Conservation (phyloP, 1,140 invertebrate genomes). For the Lordiphosa stackelbergi region DNA sequence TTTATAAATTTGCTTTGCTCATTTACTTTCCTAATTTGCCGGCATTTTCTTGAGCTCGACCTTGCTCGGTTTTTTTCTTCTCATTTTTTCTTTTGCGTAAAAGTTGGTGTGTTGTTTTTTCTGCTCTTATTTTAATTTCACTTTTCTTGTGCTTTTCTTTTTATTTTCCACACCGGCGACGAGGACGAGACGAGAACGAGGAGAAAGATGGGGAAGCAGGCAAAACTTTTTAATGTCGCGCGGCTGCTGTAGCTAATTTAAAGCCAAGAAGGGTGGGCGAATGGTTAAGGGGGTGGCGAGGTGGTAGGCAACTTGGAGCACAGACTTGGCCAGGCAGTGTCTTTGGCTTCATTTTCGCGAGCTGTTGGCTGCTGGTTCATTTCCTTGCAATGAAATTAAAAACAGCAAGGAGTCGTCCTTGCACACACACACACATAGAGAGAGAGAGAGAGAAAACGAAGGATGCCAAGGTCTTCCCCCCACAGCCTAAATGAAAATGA, state of each 20-base stretch:
- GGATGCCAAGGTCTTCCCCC: slow-evolving; percentile 6
- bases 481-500: slow-evolving; percentile 54
- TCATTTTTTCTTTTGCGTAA: slow-evolving; percentile 29
- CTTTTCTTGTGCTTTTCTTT: slow-evolving; percentile 61
- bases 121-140: slow-evolving; percentile 69
- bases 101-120: slow-evolving; percentile 30
- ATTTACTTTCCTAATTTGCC: slow-evolving; percentile 39
- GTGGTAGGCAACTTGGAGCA: slow-evolving; percentile 45
- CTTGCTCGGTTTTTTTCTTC: too few relatives aligned
- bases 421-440: slow-evolving; percentile 41
- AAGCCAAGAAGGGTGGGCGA: slow-evolving; percentile 8
- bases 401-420: slow-evolving; percentile 68
- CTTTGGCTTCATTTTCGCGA: slow-evolving; percentile 68
- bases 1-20: slow-evolving; percentile 35
- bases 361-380: slow-evolving; percentile 30
- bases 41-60: slow-evolving; percentile 18
- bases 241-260: slow-evolving; percentile 70
- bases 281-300: not conserved
- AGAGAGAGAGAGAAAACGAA: slow-evolving; percentile 6
- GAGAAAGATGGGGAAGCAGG: slow-evolving; percentile 24
- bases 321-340: slow-evolving; percentile 63
- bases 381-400: slow-evolving; percentile 76
- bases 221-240: slow-evolving; percentile 74
- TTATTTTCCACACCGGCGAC: slow-evolving; percentile 26
- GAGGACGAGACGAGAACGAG: slow-evolving; percentile 27